Evolutionary conservation across 2,113 vertebrate species (phyloP).

Genomic region (Pungitius pungitius): DNA sequence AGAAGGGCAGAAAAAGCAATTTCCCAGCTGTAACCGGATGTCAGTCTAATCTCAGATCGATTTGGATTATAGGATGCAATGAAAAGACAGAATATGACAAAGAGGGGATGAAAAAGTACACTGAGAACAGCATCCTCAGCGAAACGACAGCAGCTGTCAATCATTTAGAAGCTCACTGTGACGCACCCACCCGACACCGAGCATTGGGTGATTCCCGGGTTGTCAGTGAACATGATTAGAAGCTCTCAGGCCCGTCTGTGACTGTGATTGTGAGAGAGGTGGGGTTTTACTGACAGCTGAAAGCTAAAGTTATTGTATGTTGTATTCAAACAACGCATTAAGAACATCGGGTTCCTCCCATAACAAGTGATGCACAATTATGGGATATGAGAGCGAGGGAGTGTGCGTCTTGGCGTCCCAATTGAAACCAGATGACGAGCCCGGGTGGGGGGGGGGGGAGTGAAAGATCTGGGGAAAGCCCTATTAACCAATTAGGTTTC

Average conservation of each 20-base stretch:
- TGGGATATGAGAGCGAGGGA: slow-evolving; percentile 8
- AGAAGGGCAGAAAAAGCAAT: neutral
- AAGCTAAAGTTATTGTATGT: neutral
- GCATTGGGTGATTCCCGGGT: neutral
- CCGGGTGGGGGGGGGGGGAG: neutral
- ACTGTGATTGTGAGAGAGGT: neutral
- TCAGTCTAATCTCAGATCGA: neutral
- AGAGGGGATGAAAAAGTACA: too few relatives aligned
- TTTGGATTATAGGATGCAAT: neutral
- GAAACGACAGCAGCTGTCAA: too few relatives aligned
- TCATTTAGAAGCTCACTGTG: neutral
- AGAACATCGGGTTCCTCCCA: neutral
- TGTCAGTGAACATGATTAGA: neutral
- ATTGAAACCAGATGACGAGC: slow-evolving; percentile 66
- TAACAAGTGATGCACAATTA: slow-evolving; percentile 3
- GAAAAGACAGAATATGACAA: neutral
- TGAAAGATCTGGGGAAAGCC: slow-evolving; percentile 65
- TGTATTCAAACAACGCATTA: neutral
- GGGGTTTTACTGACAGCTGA: neutral
- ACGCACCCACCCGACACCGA: neutral
- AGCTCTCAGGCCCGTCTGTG: neutral
- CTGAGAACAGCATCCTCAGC: neutral
- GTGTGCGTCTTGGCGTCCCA: slow-evolving; percentile 13
- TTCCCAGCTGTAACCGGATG: neutral
- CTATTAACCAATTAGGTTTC: slow-evolving; percentile 63